Base-by-base conservation (phyloP, 2,888 invertebrate species). In the Chesias legatella region DNA sequence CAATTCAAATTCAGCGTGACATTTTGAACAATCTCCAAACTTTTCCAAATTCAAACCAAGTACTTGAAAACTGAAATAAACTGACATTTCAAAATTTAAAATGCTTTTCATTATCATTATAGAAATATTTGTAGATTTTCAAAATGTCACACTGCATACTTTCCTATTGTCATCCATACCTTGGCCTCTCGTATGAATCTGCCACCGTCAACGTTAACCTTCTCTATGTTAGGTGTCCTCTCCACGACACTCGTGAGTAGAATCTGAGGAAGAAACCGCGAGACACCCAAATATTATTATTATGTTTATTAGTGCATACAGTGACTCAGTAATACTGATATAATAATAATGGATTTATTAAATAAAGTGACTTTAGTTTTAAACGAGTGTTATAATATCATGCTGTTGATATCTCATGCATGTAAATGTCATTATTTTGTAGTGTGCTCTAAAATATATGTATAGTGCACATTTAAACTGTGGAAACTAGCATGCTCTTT, bases 151-250 rank as follows among this genome's bases (percentile, higher is more conserved):
- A 70, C 60, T 43, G 41, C n/a, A n/a, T 57, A 58, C 42, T 54
- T 13, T 32, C 13, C 25, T 30, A 43, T 63, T 58, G 45, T 45
- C 38, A n/a, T 47, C 55, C 47, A 93, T 94, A 98, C 98, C 97
- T 98, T 98, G 68, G 98, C 98, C 90, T 98, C 98, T 56, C 98
- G 92, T 72, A 99, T 97, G 85, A 95, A 96, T 79, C 96, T 92
- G 63, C 98, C 98, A 70, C 98, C 98, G 68, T 96, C 95, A 63
- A 95, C 91, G 90, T 98, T 98, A 74, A 98, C 96, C 74, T 95
- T 94, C 83, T 99, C 98, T 73, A 99, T 96, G 80, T 95, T 94
- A 67, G 96, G 95, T 61, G 95, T 96, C 76, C 96, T 93, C 86
- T 98, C 98, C 73, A 96, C 94, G 57, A 97, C 95, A 76, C 93